Percentiles rank a stretch among this genome's conserved stretches.
Evolutionary conservation across 2,797 vertebrate genomes (phyloP).

Genomic region (Mionectes olivaceus): DNA sequence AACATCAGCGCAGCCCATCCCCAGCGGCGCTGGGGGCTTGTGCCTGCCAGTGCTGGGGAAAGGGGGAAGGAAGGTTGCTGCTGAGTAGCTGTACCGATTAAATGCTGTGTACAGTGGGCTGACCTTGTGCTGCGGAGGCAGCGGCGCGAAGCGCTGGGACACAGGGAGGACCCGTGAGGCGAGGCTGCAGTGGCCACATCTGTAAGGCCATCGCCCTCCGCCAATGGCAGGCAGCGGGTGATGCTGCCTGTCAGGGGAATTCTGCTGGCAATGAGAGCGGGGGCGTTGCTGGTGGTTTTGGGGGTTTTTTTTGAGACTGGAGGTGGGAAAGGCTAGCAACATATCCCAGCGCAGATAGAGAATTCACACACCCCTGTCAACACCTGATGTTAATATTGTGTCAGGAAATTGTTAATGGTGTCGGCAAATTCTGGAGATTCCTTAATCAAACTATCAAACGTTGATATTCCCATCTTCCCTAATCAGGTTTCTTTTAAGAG

Average conservation of each 20-base stretch:
- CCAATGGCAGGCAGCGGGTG: not conserved
- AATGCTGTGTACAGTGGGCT: not conserved
- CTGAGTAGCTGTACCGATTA: not conserved
- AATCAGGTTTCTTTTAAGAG: not conserved
- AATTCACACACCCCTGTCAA: not conserved
- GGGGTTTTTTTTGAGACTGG: not conserved
- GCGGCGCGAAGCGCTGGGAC: not conserved
- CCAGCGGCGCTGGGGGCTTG: accelerated
- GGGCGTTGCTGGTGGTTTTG: accelerated
- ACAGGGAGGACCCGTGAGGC: not conserved
- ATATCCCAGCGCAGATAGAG: not conserved
- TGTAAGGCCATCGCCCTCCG: not conserved
- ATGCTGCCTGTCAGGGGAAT: not conserved
- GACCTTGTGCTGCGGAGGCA: not conserved
- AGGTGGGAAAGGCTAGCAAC: not conserved
- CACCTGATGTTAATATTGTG: not conserved
- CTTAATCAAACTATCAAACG: not conserved
- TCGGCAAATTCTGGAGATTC: not conserved
- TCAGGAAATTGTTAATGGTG: not conserved
- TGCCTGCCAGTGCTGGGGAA: not conserved
- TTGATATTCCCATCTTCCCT: not conserved
- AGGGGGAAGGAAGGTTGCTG: not conserved
- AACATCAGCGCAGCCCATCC: accelerated
- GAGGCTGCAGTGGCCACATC: not conserved
- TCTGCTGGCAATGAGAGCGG: accelerated